Evolutionary conservation across 2,888 invertebrate genomes (phyloP).

Genomic region (Diplolepis rosae): DNA sequence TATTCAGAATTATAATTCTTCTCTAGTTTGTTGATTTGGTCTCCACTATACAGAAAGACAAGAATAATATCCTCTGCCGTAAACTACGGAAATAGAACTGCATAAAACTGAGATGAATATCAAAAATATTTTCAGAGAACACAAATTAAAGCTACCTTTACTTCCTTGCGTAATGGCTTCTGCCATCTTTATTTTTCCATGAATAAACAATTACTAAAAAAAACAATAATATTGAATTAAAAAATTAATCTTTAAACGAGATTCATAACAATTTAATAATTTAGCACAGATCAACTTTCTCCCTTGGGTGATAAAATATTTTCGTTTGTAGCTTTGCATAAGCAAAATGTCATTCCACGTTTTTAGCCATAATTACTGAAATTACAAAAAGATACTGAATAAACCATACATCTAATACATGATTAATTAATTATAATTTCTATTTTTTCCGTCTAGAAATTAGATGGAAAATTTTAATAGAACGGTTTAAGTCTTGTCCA

Average conservation of each 20-base stretch:
- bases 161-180: slow-evolving; percentile 11
- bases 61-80: slow-evolving; percentile 17
- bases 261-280: too few relatives aligned
- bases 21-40: background rate
- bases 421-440: background rate
- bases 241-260: too few relatives aligned
- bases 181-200: background rate
- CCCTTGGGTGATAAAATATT: too few relatives aligned
- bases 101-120: slow-evolving; percentile 11
- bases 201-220: background rate
- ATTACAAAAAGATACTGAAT: background rate
- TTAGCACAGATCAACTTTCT: too few relatives aligned
- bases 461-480: background rate
- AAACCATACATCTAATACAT: background rate
- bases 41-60: background rate
- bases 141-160: background rate
- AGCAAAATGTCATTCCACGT: background rate
- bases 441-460: background rate
- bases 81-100: slow-evolving; percentile 25
- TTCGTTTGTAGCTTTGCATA: background rate
- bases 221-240: background rate
- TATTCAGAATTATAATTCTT: too few relatives aligned
- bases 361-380: background rate
- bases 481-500: background rate
- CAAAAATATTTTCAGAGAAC: slow-evolving; percentile 20